These are phyloP conservation scores for Drosophila carrolli DNA, from an alignment of 1,140 invertebrate genomes.

Conservation along the genomic window DNA sequence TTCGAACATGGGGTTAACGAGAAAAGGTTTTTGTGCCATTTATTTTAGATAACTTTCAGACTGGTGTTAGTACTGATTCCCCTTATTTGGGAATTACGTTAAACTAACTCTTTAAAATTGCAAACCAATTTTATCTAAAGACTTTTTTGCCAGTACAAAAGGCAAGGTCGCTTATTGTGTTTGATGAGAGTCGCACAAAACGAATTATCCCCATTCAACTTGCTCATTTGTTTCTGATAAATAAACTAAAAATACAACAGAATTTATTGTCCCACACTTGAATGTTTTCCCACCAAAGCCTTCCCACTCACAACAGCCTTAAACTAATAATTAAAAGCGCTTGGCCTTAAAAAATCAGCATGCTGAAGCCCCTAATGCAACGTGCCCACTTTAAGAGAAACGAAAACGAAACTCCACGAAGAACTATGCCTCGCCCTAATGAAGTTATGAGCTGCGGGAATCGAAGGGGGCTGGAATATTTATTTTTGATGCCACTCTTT, in stretches of 20 bases:
- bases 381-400: conserved; percentile 15
- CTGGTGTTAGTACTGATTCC: neutral
- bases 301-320: conserved; percentile 41
- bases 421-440: conserved; percentile 48
- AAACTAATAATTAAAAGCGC: conserved; percentile 28
- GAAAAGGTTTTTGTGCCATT: conserved; percentile 28
- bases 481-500: conserved; percentile 41
- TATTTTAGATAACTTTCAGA: conserved; percentile 18
- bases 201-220: conserved; percentile 38
- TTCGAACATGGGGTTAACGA: conserved; percentile 35
- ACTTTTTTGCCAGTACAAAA: conserved; percentile 28
- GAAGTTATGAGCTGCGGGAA: conserved; percentile 52
- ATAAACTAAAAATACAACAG: conserved; percentile 54
- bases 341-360: conserved; percentile 37
- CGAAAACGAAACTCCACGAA: conserved; percentile 45
- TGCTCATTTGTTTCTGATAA: conserved; percentile 68
- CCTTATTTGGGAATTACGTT: no score
- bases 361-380: conserved; percentile 19
- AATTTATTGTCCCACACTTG: conserved; percentile 29
- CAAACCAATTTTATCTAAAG: conserved; percentile 29
- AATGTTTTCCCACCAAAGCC: conserved; percentile 26
- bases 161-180: conserved; percentile 53
- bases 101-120: conserved; percentile 4
- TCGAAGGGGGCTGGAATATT: conserved; percentile 21
- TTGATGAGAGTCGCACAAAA: conserved; percentile 1